Evolutionary conservation across 2,113 vertebrate genomes (phyloP), one percentile per base, ranked within the genome.

Genomic region (Arizona elegans): DNA sequence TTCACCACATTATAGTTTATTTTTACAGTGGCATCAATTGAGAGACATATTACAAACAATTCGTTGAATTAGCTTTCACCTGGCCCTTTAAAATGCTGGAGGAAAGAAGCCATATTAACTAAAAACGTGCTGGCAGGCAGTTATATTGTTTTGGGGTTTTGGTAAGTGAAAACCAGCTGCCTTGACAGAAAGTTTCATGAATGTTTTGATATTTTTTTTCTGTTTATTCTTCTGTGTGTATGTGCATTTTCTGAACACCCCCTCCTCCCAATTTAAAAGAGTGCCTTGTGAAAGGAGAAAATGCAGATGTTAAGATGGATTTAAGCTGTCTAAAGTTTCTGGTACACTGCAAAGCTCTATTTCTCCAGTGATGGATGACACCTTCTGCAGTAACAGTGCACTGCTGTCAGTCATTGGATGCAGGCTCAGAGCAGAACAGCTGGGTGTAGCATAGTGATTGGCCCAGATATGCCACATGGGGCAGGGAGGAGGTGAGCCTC

Each of bases 401-500:
- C 70, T 93, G 93, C 96, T 95, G 97, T 98, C 98, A 95, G 91
- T 97, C 97, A 97, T 93, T 91, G 92, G 10, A 91, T 93, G 90
- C 75, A 92, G 91, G 91, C 92, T 53, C 92, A 62, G 75, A 92
- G 38, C 87, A 59, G 92, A 93, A 54, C 86, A 94, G 86, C 55
- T 94, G 62, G 81, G 56, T 93, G 90, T 75, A 94, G 62, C 43
- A 21, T 85, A 9, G 12, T 62, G 90, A 95, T 96, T 97, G 96
- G 96, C 58, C n/a, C 38, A 56, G 50, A 59, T 70, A 47, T 38
- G 85, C 70, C 94, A 94, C 92, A 62, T 1, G 24, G 85, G 33
- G 47, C 85, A 58, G 29, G 91, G 95, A 95, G 93, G 91, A 93
- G 93, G 92, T 90, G 86, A 94, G 95, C 54, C 86, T 91, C 81